Conservation (phyloP, 2,888 invertebrate species). For the Synanthedon tipuliformis region DNA sequence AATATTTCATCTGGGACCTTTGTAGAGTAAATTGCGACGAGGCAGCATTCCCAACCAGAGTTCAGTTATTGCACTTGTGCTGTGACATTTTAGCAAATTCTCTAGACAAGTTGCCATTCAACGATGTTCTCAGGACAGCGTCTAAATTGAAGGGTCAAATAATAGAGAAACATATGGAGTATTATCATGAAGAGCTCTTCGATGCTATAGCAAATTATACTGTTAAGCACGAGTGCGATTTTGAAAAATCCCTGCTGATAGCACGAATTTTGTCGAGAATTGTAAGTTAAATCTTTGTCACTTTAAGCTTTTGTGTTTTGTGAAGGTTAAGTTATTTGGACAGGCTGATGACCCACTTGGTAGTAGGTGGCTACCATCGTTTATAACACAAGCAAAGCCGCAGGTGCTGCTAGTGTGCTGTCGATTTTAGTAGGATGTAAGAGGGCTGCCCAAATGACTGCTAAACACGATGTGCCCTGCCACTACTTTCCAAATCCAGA, state of each 20-base stretch:
- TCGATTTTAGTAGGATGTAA: constrained; percentile 6
- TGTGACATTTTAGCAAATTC: constrained; percentile 55
- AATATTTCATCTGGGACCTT: constrained; percentile 69
- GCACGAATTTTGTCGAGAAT: constrained; percentile 66
- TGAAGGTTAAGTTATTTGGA: constrained; percentile 26
- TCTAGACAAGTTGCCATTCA: constrained; percentile 46
- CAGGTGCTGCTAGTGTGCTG: too few relatives aligned
- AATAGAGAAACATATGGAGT: constrained; percentile 56
- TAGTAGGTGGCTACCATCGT: too few relatives aligned
- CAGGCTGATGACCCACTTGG: too few relatives aligned
- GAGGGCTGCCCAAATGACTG: too few relatives aligned
- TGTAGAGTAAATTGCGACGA: constrained; percentile 56
- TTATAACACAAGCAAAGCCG: too few relatives aligned
- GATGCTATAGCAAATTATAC: constrained; percentile 66
- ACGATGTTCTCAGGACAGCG: constrained; percentile 61
- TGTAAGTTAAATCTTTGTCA: constrained; percentile 47
- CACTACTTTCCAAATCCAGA: too few relatives aligned
- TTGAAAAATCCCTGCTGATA: constrained; percentile 55
- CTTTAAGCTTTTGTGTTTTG: constrained; percentile 10
- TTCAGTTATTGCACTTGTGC: constrained; percentile 62
- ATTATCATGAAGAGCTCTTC: constrained; percentile 72
- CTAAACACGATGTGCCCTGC: too few relatives aligned
- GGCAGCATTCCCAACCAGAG: constrained; percentile 42
- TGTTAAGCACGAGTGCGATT: constrained; percentile 60
- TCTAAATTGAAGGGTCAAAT: constrained; percentile 57